A percentile compares a stretch with the other conserved stretches of the same genome.
phyloP scores from a whole-genome alignment of 2,888 invertebrate species.

The Dorcus hopei region DNA sequence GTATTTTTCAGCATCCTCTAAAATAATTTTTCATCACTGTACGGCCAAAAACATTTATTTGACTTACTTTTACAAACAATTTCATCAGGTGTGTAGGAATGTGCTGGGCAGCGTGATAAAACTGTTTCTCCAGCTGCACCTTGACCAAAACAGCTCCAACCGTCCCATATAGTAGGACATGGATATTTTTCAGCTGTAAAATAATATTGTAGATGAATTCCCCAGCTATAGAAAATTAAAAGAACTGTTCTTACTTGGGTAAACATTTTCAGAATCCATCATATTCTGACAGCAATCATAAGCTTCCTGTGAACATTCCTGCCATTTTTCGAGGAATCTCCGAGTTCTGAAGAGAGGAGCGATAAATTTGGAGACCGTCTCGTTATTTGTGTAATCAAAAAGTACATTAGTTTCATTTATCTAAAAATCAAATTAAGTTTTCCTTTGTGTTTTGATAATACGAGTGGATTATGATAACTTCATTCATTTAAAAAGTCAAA shows the following conservation, averaged over 20 bases:
- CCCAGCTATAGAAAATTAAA: neutral
- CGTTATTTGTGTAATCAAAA: conserved; percentile 18
- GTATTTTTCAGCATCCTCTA: conserved; percentile 59
- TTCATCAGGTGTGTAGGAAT: conserved; percentile 37
- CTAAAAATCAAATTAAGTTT: neutral
- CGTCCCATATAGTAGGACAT: conserved; percentile 61
- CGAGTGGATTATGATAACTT: no score
- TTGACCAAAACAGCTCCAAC: conserved; percentile 60
- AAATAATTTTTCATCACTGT: conserved; percentile 18
- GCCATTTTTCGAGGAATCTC: conserved; percentile 34
- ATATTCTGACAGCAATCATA: conserved; percentile 37
- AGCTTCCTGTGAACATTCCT: conserved; percentile 36
- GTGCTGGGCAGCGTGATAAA: conserved; percentile 56
- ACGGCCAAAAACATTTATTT: neutral
- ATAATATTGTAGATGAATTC: neutral
- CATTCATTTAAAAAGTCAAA: no score
- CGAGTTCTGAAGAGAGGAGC: conserved; percentile 31
- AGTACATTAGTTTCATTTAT: conserved; percentile 3
- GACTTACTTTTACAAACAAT: conserved; percentile 26
- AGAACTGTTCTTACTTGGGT: conserved; percentile 20
- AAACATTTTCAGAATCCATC: conserved; percentile 35
- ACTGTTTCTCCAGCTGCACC: conserved; percentile 46
- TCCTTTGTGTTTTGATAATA: neutral
- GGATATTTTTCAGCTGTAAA: conserved; percentile 31
- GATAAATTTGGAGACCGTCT: neutral